These are phyloP conservation scores for Saguinus imperator DNA, from an alignment of 2,113 vertebrate genomes.

Conservation along the genomic window DNA sequence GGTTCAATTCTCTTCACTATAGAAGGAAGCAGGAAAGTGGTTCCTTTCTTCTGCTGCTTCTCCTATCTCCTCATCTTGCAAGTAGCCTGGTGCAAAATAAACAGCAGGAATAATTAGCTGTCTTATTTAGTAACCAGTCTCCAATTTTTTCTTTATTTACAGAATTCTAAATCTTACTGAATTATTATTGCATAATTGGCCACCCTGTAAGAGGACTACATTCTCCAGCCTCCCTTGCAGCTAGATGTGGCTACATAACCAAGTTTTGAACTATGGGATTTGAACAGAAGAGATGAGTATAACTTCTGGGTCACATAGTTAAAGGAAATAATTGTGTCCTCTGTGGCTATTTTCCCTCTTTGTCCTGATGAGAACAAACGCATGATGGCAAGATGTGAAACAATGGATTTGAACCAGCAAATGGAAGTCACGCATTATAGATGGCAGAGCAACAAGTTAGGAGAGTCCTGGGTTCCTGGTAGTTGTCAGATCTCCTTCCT, in stretches of 20 bases:
- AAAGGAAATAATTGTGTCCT: not conserved
- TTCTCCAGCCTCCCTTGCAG: not conserved
- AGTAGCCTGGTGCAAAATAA: not conserved
- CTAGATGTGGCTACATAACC: not conserved
- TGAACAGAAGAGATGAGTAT: not conserved
- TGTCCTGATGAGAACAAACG: not conserved
- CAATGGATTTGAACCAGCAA: not conserved
- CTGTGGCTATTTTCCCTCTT: not conserved
- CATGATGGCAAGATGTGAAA: not conserved
- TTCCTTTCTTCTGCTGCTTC: not conserved
- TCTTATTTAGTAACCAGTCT: not conserved
- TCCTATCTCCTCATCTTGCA: not conserved
- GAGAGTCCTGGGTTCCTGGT: not conserved
- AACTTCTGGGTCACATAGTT: not conserved
- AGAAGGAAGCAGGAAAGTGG: not conserved
- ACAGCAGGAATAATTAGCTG: not conserved
- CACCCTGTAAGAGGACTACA: not conserved
- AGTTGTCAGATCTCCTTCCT: not conserved
- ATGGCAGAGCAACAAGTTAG: not conserved
- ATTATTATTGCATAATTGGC: not conserved
- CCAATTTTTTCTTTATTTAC: not conserved
- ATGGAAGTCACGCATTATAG: not conserved
- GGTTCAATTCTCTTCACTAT: not conserved
- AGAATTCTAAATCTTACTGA: not conserved
- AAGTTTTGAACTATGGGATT: not conserved